Percentiles rank a stretch among this genome's conserved stretches.
These are phyloP conservation scores for Drosophila kepulauana DNA, from an alignment of 1,140 invertebrate genomes.

Conservation along the genomic window DNA sequence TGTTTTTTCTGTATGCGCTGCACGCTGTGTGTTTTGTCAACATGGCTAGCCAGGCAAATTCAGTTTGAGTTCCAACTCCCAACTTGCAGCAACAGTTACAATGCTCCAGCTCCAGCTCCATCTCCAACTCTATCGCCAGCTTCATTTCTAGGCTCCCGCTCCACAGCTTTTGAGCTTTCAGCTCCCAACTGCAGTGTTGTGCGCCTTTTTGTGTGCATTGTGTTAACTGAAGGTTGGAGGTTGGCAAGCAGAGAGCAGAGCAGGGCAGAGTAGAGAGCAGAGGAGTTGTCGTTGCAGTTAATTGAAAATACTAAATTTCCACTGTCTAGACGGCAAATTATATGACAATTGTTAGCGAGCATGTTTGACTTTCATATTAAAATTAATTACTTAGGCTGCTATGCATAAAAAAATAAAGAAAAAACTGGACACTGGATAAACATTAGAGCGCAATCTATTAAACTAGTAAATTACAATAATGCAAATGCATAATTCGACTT, in stretches of 20 bases:
- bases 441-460: conserved; percentile 30
- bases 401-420: conserved; percentile 61
- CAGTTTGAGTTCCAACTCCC: conserved; percentile 41
- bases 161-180: conserved; percentile 1
- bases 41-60: conserved; percentile 53
- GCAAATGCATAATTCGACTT: not conserved
- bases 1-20: conserved; percentile 14
- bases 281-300: conserved; percentile 74
- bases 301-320: conserved; percentile 85
- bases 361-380: conserved; percentile 83
- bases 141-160: conserved; percentile 3
- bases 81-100: conserved; percentile 13
- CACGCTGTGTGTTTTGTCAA: conserved; percentile 65
- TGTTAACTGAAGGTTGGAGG: conserved; percentile 32
- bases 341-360: conserved; percentile 84
- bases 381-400: conserved; percentile 78
- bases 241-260: not conserved
- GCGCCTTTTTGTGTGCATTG: conserved; percentile 79
- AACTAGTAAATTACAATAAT: conserved; percentile 2
- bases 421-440: conserved; percentile 53
- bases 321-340: conserved; percentile 85
- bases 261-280: too few relatives aligned
- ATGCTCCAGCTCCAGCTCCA: conserved; percentile 13
- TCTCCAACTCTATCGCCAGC: not conserved
- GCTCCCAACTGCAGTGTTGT: conserved; percentile 46